A percentile compares a stretch with the other conserved stretches of the same genome.
Conservation (phyloP, 1,140 invertebrate species). For the Holcopasites calliopsidis region DNA sequence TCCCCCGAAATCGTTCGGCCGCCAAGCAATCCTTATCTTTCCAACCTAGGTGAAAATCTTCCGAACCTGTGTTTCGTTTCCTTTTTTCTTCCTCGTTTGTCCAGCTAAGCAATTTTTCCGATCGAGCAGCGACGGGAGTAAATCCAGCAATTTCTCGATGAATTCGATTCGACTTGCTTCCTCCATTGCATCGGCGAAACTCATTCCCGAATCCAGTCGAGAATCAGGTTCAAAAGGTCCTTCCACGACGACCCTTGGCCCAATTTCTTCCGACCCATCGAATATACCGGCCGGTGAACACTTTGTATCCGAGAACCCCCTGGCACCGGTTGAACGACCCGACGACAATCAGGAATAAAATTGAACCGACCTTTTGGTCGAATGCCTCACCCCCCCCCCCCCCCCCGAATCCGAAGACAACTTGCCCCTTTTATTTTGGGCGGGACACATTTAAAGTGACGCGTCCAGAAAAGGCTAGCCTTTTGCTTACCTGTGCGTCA, state of each 20-base stretch:
- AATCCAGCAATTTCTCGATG: too few relatives aligned
- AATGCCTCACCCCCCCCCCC: too few relatives aligned
- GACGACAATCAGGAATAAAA: neutral
- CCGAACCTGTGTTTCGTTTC: neutral
- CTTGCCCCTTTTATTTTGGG: conserved; percentile 59
- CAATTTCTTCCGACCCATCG: conserved; percentile 50
- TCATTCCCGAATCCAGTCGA: neutral
- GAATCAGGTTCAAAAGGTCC: neutral
- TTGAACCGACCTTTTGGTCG: conserved; percentile 34
- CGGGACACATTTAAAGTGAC: conserved; percentile 39
- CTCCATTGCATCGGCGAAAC: neutral
- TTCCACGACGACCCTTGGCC: conserved; percentile 21
- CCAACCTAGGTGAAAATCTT: conserved; percentile 45
- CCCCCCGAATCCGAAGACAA: too few relatives aligned
- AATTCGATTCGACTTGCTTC: neutral
- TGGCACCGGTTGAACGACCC: conserved; percentile 38
- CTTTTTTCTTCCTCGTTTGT: neutral
- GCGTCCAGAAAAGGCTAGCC: neutral
- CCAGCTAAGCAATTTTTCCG: too few relatives aligned
- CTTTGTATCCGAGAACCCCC: conserved; percentile 39
- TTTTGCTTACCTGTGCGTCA: neutral
- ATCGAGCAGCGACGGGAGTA: neutral
- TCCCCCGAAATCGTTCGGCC: conserved; percentile 24
- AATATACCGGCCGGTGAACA: conserved; percentile 44
- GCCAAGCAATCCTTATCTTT: neutral